These are phyloP conservation scores for Chymomyza fuscimana DNA, from an alignment of 2,888 invertebrate genomes.

Conservation along the genomic window DNA sequence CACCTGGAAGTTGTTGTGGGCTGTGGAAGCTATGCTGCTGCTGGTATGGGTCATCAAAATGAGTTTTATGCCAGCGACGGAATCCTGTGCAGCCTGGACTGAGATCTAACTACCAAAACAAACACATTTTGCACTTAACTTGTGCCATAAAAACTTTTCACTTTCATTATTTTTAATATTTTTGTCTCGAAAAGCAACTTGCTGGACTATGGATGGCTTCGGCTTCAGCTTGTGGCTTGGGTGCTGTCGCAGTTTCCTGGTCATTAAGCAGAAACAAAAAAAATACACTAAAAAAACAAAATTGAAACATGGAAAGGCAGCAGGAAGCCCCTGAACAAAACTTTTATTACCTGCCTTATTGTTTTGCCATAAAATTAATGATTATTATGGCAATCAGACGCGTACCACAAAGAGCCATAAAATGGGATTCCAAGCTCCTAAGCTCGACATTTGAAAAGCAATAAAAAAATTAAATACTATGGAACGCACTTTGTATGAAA, in stretches of 20 bases:
- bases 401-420: constrained; percentile 64
- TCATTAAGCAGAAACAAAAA: constrained; percentile 42
- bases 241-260: constrained; percentile 31
- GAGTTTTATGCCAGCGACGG: neutral
- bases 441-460: constrained; percentile 46
- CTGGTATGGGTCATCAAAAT: constrained; percentile 25
- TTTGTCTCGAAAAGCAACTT: constrained; percentile 19
- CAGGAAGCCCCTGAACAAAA: constrained; percentile 54
- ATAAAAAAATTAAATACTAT: constrained; percentile 59
- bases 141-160: constrained; percentile 61
- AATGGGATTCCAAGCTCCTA: constrained; percentile 31
- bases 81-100: constrained; percentile 1
- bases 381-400: constrained; percentile 70
- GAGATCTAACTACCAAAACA: constrained; percentile 13
- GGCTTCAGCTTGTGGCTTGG: neutral
- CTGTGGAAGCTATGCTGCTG: neutral
- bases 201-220: constrained; percentile 10
- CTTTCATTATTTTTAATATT: constrained; percentile 69
- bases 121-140: constrained; percentile 24
- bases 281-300: constrained; percentile 2
- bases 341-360: constrained; percentile 74
- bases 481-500: constrained; percentile 29
- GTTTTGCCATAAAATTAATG: constrained; percentile 74
- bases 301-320: constrained; percentile 26
- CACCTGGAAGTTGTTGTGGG: constrained; percentile 29